Base-by-base conservation (phyloP, 2,888 invertebrate genomes). In the Acheta domesticus region DNA sequence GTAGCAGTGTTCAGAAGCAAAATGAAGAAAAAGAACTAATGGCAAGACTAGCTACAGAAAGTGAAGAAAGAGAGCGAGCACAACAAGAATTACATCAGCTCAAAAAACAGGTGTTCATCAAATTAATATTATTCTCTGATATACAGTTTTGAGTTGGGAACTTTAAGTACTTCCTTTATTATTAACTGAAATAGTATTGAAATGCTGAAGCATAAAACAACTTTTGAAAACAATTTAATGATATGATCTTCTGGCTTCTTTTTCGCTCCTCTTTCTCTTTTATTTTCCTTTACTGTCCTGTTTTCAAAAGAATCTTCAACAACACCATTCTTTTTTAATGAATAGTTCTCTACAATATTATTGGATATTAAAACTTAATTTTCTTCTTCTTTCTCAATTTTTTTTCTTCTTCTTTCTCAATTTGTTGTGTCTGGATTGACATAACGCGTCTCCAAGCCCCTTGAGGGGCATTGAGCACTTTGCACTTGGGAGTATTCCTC, bases 21-120 rank as follows among this genome's bases (percentile, higher is more conserved):
- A 80, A 77, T 76, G 83, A 82, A 77, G 82, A 83, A 74, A 80
- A 81, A 23, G 83, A 83, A 62, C 80, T 82, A 23, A 80, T 82
- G 78, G 82, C 82, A 16, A 79, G 82, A 36, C 85, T 94, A 5
- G 88, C 89, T 49, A 92, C 93, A 83, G 94, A 95, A 86, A 90
- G 90, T 19, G 95, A 95, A 83, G 93, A 95, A 83, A 90, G 94
- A 50, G 95, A 95, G 85, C 89, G 95, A 0, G 88, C 92, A 12
- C 91, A 92, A 75, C 90, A 92, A 83, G 95, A 95, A 83, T 89
- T 93, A 74, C 93, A 91, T 82, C 92, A 93, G 83, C 89, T 92
- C 20, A 91, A 93, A 80, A 92, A 95, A 80, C 94, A 94, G 88
- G 92, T 91, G 82, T 36, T 36, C 36, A 36, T 36, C 8, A 36